Conservation (phyloP, 2,888 invertebrate species). For the Acrobasis repandana region DNA sequence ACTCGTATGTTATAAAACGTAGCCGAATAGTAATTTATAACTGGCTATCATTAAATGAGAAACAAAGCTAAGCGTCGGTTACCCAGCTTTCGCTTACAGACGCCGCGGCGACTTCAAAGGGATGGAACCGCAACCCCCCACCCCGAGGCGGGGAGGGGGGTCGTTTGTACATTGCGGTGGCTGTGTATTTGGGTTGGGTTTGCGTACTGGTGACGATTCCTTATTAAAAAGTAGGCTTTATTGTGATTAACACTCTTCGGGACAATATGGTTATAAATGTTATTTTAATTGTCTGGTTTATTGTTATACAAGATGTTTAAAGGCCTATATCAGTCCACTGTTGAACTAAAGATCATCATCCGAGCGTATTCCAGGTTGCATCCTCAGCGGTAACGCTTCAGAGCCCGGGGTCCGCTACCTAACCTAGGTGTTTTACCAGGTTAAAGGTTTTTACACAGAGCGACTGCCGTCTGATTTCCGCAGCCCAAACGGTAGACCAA, state of each 20-base stretch:
- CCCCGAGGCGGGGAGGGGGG: constrained; percentile 39
- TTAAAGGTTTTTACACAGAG: no score
- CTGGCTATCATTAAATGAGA: constrained; percentile 72
- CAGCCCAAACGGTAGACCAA: no score
- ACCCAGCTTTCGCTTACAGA: constrained; percentile 75
- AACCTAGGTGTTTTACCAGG: no score
- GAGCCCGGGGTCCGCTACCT: no score
- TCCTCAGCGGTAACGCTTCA: no score
- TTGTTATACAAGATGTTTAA: no score
- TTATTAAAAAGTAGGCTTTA: constrained; percentile 14
- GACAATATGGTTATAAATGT: neutral
- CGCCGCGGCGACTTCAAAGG: constrained; percentile 79
- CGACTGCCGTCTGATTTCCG: no score
- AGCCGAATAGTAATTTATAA: constrained; percentile 60
- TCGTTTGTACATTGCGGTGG: constrained; percentile 65
- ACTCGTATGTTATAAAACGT: constrained; percentile 28
- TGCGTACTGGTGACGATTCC: constrained; percentile 19
- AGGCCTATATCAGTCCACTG: no score
- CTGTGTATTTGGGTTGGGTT: constrained; percentile 62
- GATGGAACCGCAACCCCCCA: constrained; percentile 59
- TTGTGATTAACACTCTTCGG: neutral
- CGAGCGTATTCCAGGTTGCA: no score
- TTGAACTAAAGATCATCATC: no score
- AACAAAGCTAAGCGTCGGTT: constrained; percentile 79
- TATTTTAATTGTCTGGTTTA: no score